Percentiles rank a stretch among this genome's conserved stretches.
Conservation (phyloP, 2,888 invertebrate genomes). For the Chironomus riparius region DNA sequence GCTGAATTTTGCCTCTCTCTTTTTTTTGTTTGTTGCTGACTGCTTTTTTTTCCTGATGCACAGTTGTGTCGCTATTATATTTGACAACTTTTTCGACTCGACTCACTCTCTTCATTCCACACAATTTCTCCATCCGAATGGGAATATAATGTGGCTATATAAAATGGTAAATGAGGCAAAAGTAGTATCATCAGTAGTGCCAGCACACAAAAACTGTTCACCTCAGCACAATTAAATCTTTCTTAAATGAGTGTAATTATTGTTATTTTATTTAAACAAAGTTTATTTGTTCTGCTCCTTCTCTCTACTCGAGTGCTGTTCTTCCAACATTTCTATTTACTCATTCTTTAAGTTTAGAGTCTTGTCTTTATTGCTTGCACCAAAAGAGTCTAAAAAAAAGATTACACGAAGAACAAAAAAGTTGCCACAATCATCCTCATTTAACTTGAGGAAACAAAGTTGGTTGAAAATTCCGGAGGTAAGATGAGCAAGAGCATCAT, state of each 20-base stretch:
- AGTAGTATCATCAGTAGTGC: neutral
- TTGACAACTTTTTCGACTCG: neutral
- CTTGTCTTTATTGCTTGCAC: no score
- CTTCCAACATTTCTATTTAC: no score
- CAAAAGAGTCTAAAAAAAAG: no score
- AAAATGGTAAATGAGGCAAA: neutral
- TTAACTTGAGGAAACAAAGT: constrained; percentile 1
- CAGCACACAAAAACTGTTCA: constrained; percentile 7
- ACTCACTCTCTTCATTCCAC: neutral
- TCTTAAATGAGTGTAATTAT: constrained; percentile 24
- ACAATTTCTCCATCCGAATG: neutral
- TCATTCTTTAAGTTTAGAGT: no score
- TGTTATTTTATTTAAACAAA: neutral
- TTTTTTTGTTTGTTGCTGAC: no score
- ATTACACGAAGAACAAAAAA: neutral
- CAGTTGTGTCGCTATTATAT: neutral
- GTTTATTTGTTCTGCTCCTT: neutral
- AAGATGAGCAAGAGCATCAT: neutral
- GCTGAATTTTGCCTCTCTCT: neutral
- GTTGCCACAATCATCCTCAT: constrained; percentile 1
- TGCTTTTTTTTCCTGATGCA: neutral
- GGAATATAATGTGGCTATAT: neutral
- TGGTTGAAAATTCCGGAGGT: neutral
- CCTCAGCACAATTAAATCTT: constrained; percentile 23
- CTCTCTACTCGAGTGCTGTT: no score